phyloP scores from a whole-genome alignment of 2,113 vertebrate species.

The Bambusicola thoracicus region DNA sequence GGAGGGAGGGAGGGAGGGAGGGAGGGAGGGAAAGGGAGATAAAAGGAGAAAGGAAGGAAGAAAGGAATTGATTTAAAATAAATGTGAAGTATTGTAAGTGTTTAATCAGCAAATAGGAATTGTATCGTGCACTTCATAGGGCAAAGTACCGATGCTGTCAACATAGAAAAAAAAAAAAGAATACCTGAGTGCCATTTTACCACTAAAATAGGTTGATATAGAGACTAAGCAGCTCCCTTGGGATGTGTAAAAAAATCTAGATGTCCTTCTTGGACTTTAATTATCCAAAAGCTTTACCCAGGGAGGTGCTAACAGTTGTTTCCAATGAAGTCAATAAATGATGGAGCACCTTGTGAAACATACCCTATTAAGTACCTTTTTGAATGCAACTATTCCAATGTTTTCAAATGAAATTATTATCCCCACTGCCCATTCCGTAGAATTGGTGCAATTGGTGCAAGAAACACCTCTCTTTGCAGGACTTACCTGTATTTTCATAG shows the following conservation, averaged over 20 bases:
- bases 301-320: not conserved
- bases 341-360: not conserved
- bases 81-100: not conserved
- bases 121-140: not conserved
- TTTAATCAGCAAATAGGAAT: not conserved
- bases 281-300: not conserved
- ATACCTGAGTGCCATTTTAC: not conserved
- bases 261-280: not conserved
- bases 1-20: too few relatives aligned
- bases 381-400: not conserved
- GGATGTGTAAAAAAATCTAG: not conserved
- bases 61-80: not conserved
- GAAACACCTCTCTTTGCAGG: not conserved
- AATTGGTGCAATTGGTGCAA: not conserved
- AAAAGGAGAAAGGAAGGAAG: not conserved
- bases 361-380: rapidly evolving
- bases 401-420: not conserved
- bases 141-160: not conserved
- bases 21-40: too few relatives aligned
- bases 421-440: not conserved
- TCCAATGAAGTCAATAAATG: not conserved
- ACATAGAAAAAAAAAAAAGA: not conserved
- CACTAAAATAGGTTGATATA: not conserved
- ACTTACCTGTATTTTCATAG: not conserved
- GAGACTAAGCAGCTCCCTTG: not conserved